Conservation (phyloP, 1,140 invertebrate genomes). For the Caenorhabditis inopinata region DNA sequence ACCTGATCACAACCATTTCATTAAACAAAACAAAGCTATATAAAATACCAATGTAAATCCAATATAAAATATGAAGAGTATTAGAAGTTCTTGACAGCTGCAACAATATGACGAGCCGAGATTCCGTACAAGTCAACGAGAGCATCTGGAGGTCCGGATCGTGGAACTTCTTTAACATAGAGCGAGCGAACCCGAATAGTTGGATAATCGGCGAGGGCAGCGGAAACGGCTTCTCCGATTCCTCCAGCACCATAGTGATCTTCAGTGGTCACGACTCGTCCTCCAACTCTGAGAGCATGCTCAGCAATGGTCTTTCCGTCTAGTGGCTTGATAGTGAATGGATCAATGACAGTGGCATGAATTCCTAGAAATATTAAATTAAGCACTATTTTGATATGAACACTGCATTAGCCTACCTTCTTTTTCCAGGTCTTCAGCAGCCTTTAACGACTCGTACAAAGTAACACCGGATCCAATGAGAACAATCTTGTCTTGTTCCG, state of each 20-base stretch:
- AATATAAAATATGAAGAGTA: background rate
- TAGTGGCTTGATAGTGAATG: constrained; percentile 80
- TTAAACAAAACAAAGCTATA: background rate
- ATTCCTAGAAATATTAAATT: constrained; percentile 41
- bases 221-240: constrained; percentile 87
- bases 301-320: constrained; percentile 78
- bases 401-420: constrained; percentile 42
- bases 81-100: constrained; percentile 69
- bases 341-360: constrained; percentile 58
- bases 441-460: constrained; percentile 83
- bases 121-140: constrained; percentile 87
- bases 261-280: constrained; percentile 86
- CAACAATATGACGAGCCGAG: constrained; percentile 77
- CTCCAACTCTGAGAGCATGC: constrained; percentile 79
- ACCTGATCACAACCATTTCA: background rate
- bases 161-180: constrained; percentile 81
- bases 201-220: constrained; percentile 75
- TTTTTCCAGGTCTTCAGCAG: constrained; percentile 77
- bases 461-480: constrained; percentile 90
- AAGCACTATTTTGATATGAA: background rate
- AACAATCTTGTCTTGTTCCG: constrained; percentile 76
- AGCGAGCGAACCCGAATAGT: constrained; percentile 81
- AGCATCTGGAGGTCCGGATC: constrained; percentile 82
- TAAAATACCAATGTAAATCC: background rate
- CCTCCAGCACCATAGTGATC: constrained; percentile 95